Percentiles rank a stretch among this genome's conserved stretches.
Evolutionary conservation across 2,113 vertebrate genomes (phyloP).

Genomic region (Lampris incognitus): DNA sequence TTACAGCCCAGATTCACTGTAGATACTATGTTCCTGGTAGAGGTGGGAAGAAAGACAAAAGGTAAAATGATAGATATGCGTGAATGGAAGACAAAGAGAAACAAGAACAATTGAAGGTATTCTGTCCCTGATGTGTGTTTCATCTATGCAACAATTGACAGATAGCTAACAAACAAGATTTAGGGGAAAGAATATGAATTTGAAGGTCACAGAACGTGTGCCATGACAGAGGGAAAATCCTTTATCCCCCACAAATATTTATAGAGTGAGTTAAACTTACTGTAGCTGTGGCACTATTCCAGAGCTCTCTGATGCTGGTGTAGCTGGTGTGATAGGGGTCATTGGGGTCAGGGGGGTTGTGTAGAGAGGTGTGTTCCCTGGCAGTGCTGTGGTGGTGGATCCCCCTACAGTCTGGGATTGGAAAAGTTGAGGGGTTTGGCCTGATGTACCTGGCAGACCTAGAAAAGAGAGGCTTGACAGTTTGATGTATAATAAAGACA

Average conservation of each 20-base stretch:
- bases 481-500: not conserved
- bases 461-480: not conserved
- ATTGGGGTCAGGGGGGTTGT: slow-evolving; percentile 94
- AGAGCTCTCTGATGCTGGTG: slow-evolving; percentile 95
- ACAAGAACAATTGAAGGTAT: no score
- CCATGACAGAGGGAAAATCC: no score
- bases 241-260: no score
- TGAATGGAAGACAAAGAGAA: slow-evolving; percentile 26
- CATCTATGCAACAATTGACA: no score
- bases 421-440: slow-evolving; percentile 95
- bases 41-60: not conserved
- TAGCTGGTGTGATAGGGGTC: slow-evolving; percentile 96
- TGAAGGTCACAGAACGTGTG: no score
- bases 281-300: slow-evolving; percentile 98
- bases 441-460: slow-evolving; percentile 85
- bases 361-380: slow-evolving; percentile 92
- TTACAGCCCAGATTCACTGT: slow-evolving; percentile 99
- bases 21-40: slow-evolving; percentile 95
- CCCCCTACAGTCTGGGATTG: slow-evolving; percentile 89
- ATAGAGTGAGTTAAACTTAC: slow-evolving; percentile 78
- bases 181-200: no score
- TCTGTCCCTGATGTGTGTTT: no score
- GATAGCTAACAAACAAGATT: no score
- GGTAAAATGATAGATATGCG: not conserved
- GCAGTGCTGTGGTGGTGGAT: slow-evolving; percentile 91